These are phyloP conservation scores for Pseudonaja textilis DNA, from an alignment of 2,113 vertebrate genomes.

Conservation along the genomic window DNA sequence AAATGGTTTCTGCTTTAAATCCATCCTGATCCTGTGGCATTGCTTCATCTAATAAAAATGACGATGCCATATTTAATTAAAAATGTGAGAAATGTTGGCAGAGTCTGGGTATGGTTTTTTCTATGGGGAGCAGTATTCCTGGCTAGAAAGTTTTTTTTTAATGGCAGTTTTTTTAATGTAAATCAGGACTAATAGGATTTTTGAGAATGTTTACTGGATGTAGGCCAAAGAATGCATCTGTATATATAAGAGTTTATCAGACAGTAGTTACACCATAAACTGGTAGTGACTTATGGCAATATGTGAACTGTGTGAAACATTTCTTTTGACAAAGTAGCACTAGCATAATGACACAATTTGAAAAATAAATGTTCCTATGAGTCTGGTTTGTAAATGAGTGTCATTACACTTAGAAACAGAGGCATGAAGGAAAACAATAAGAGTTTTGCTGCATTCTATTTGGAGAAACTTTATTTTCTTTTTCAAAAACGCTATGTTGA, in stretches of 20 bases:
- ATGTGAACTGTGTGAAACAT: slow-evolving; percentile 12
- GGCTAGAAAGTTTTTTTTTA: slow-evolving; percentile 13
- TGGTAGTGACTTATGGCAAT: neutral
- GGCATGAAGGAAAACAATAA: neutral
- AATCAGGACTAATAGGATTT: neutral
- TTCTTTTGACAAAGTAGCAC: neutral
- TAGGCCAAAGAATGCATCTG: neutral
- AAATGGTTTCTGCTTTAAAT: neutral
- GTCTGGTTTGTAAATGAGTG: slow-evolving; percentile 27
- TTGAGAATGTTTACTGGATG: neutral
- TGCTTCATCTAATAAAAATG: slow-evolving; percentile 17
- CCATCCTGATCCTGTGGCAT: neutral
- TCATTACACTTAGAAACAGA: slow-evolving; percentile 16
- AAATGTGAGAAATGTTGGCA: slow-evolving; percentile 24
- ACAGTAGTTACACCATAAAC: neutral
- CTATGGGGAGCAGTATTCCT: slow-evolving; percentile 21
- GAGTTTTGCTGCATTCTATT: neutral
- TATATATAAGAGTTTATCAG: neutral
- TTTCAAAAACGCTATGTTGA: neutral
- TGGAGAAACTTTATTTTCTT: neutral
- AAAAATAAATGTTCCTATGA: slow-evolving; percentile 10
- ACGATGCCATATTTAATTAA: slow-evolving; percentile 24
- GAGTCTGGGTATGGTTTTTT: slow-evolving; percentile 11
- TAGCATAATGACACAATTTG: neutral
- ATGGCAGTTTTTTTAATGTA: slow-evolving; percentile 26